phyloP scores from a whole-genome alignment of 2,113 vertebrate genomes.

The Platysternon megacephalum region DNA sequence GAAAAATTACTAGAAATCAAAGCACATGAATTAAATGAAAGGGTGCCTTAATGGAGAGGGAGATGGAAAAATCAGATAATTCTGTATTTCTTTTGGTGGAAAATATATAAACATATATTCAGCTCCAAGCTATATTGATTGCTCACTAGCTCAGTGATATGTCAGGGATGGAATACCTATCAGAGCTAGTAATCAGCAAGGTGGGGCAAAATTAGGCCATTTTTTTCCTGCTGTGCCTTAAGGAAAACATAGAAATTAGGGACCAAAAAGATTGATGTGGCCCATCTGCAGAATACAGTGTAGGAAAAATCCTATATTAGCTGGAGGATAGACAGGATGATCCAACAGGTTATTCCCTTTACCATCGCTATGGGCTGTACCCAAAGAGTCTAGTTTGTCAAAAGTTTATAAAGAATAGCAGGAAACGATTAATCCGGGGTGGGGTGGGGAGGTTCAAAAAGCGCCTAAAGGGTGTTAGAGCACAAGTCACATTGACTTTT shows the following conservation, averaged over 20 bases:
- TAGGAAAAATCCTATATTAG: not conserved
- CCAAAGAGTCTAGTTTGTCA: not conserved
- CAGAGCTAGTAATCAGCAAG: accelerated
- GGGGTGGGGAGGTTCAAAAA: too few species aligned
- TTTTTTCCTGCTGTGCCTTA: not conserved
- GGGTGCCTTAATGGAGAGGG: not conserved
- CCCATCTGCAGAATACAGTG: not conserved
- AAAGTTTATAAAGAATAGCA: not conserved
- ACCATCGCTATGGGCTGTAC: not conserved
- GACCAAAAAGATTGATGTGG: not conserved
- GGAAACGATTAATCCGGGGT: not conserved
- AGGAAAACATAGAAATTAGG: not conserved
- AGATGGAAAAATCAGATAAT: not conserved
- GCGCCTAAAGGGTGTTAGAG: too few species aligned
- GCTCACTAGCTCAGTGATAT: accelerated
- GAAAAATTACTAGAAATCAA: not conserved
- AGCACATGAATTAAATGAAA: not conserved
- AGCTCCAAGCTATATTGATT: accelerated
- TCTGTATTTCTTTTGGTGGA: accelerated
- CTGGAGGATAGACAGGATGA: not conserved
- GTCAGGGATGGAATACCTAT: accelerated
- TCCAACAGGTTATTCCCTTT: too few species aligned
- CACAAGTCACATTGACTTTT: too few species aligned
- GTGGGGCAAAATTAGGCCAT: not conserved
- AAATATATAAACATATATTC: accelerated